A percentile compares a stretch with the other conserved stretches of the same genome.
Conservation (phyloP, 1,140 invertebrate species). For the Thaumetopoea pityocampa region DNA sequence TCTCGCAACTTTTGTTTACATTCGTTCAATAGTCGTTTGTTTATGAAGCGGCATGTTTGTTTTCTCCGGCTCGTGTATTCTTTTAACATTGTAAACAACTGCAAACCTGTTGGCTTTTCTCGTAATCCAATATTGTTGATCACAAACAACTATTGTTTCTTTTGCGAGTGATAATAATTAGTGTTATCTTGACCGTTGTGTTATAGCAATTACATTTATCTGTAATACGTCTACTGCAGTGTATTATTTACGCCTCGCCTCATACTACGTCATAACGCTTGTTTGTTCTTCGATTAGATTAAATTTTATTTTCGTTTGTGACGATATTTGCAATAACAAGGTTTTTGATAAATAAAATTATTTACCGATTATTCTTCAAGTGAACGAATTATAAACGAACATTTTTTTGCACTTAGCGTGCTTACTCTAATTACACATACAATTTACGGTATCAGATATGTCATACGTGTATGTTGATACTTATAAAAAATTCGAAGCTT, state of each 20-base stretch:
- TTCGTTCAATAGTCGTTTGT: slow-evolving; percentile 49
- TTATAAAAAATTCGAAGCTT: no score
- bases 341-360: no score
- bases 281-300: slow-evolving; percentile 10
- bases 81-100: slow-evolving; percentile 34
- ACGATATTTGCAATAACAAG: slow-evolving; percentile 4
- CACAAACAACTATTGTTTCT: slow-evolving; percentile 17
- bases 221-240: slow-evolving; percentile 7
- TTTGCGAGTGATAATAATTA: slow-evolving; percentile 14
- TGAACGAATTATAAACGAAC: no score
- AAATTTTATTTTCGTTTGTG: slow-evolving; percentile 9
- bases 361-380: background rate
- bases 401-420: no score
- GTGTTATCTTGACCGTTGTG: slow-evolving; percentile 8
- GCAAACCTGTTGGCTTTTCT: slow-evolving; percentile 28
- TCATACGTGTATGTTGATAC: no score
- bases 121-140: slow-evolving; percentile 30
- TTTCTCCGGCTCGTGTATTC: slow-evolving; percentile 35
- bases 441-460: no score
- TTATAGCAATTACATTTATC: slow-evolving; percentile 14
- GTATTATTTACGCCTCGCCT: slow-evolving; percentile 2
- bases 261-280: slow-evolving; percentile 3
- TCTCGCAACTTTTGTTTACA: slow-evolving; percentile 61
- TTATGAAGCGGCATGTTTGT: slow-evolving; percentile 39
- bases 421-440: no score